Evolutionary conservation across 2,797 vertebrate species (phyloP).

Genomic region (Pangasius djambal): DNA sequence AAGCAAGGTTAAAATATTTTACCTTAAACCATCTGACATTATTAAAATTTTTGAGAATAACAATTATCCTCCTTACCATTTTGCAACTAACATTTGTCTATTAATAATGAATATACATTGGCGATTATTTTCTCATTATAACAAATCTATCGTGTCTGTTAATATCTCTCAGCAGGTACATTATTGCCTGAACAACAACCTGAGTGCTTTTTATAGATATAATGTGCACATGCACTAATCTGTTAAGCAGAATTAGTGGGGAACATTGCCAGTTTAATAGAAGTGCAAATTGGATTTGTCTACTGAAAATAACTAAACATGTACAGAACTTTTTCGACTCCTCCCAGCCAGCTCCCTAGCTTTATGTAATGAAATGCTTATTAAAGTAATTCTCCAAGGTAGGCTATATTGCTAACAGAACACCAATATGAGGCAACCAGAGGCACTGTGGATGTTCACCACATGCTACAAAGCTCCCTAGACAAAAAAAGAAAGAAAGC

Average conservation of each 20-base stretch:
- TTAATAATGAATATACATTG: no score
- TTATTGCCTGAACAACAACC: background rate
- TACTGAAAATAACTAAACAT: constrained; percentile 70
- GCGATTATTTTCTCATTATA: background rate
- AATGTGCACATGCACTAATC: background rate
- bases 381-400: constrained; percentile 58
- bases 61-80: background rate
- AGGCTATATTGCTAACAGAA: constrained; percentile 42
- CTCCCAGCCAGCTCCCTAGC: constrained; percentile 41
- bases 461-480: constrained; percentile 50
- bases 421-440: constrained; percentile 26
- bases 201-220: background rate
- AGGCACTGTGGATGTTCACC: constrained; percentile 41
- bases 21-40: constrained; percentile 22
- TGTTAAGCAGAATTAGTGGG: background rate
- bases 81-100: background rate
- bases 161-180: background rate
- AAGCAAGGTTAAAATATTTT: constrained; percentile 29
- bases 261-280: constrained; percentile 34
- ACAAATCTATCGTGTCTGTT: background rate
- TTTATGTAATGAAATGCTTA: constrained; percentile 58
- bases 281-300: constrained; percentile 71
- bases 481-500: constrained; percentile 35
- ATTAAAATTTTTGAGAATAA: background rate
- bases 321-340: constrained; percentile 63